Conservation (phyloP, 1,140 invertebrate genomes). For the Aphaenogaster floridana region DNA sequence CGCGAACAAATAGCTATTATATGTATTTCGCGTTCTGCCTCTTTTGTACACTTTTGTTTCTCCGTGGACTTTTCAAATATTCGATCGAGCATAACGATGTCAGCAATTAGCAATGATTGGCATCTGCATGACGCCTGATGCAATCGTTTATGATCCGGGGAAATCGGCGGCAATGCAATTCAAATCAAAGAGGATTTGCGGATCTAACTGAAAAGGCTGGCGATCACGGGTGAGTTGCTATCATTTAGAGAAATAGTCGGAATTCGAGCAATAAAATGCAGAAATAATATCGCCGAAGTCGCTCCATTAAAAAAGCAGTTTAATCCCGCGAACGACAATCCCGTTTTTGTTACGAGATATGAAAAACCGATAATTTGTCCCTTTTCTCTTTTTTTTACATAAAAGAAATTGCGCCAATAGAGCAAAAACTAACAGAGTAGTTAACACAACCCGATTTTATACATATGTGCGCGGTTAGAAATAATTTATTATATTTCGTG, state of each 20-base stretch:
- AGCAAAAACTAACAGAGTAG: background rate
- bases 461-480: background rate
- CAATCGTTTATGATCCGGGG: conserved; percentile 37
- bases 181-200: conserved; percentile 45
- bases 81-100: conserved; percentile 21
- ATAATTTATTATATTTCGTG: background rate
- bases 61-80: background rate
- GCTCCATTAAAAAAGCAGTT: conserved; percentile 44
- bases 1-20: background rate
- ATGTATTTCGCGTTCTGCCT: background rate
- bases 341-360: conserved; percentile 4
- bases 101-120: conserved; percentile 50
- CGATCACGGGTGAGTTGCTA: conserved; percentile 31
- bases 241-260: conserved; percentile 36
- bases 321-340: conserved; percentile 31
- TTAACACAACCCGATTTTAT: background rate
- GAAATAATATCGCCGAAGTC: conserved; percentile 22
- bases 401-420: background rate
- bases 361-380: conserved; percentile 28
- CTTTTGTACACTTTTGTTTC: conserved; percentile 14
- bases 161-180: conserved; percentile 8
- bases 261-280: conserved; percentile 31
- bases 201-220: conserved; percentile 43
- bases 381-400: background rate
- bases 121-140: conserved; percentile 11